Conservation (phyloP, 2,113 vertebrate genomes). For the Erinaceus europaeus region DNA sequence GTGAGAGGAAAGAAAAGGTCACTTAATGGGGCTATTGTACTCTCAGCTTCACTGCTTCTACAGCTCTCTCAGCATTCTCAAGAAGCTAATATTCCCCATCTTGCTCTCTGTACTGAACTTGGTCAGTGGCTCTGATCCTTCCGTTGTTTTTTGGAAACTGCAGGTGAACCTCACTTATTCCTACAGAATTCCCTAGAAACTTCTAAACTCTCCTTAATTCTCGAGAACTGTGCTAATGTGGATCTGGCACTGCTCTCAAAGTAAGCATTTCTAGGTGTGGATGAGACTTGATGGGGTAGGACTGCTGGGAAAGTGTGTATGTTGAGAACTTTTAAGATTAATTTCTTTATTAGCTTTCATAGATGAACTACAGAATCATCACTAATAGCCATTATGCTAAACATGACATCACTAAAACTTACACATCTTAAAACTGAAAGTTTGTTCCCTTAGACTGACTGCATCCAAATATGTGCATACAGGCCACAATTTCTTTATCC, state of each 20-base stretch:
- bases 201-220: neutral
- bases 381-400: too few relatives aligned
- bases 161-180: neutral
- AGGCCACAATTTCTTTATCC: too few relatives aligned
- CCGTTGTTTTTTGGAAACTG: neutral
- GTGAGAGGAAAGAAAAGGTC: slow-evolving; percentile 16
- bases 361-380: too few relatives aligned
- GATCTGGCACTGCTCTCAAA: neutral
- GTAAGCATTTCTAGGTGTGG: neutral
- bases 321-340: too few relatives aligned
- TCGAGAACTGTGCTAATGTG: neutral
- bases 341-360: too few relatives aligned
- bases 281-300: neutral
- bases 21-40: slow-evolving; percentile 24
- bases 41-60: neutral
- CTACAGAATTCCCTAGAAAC: neutral
- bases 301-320: too few relatives aligned
- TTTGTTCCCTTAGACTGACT: too few relatives aligned
- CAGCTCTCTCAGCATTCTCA: slow-evolving; percentile 34
- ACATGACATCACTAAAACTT: too few relatives aligned
- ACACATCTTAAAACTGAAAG: too few relatives aligned
- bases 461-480: too few relatives aligned
- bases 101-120: slow-evolving; percentile 5
- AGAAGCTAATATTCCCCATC: slow-evolving; percentile 37
- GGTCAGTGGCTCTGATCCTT: slow-evolving; percentile 33